Evolutionary conservation across 1,140 invertebrate genomes (phyloP), one percentile per base, ranked within the genome.

Genomic region (Drosophila yakuba): DNA sequence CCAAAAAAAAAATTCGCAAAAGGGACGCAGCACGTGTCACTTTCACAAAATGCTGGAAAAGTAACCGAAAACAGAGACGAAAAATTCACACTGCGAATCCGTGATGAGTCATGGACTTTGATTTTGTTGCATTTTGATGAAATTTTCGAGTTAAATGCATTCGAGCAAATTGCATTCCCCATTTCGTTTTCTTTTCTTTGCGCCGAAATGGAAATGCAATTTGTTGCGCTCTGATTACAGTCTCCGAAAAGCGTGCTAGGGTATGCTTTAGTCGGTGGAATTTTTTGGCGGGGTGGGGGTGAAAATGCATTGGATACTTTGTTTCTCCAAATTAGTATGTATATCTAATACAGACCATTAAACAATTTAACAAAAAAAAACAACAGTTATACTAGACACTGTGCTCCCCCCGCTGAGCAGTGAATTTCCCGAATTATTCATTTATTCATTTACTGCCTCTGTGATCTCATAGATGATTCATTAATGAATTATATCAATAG

Each of bases 191-290:
- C 32, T 59, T 64, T 61, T 72, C n/a, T 55, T 57, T 43, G 4
- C 64, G 50, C 39, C 74, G 60, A 83, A 83, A 83, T 83, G 81
- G 51, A 85, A 85, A 85, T 81, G 81, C 78, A 82, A 68, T 74
- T 74, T 67, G 74, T 88, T 80, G 77, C 78, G 82, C 67, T 86
- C 82, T 88, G 80, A 63, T 84, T 84, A 28, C 61, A 25, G 64
- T 71, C 51, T 54, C 25, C 61, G 4, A 51, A n/a, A 67, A 75
- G 74, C 72, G 68, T 74, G 55, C 44, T 60, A 62, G 36, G 35
- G 58, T 54, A 35, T 54, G 60, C 48, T 45, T 20, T 10, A 15
- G 8, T 45, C 6, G 43, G 43, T 17, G 7, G 43, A 20, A 10
- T 11, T 44, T 20, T 20, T 17, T 17, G 17, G 17, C 17, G 41